Percentiles rank a stretch among this genome's conserved stretches.
These are phyloP conservation scores for Bovichtus diacanthus DNA, from an alignment of 2,797 vertebrate species.

Conservation along the genomic window DNA sequence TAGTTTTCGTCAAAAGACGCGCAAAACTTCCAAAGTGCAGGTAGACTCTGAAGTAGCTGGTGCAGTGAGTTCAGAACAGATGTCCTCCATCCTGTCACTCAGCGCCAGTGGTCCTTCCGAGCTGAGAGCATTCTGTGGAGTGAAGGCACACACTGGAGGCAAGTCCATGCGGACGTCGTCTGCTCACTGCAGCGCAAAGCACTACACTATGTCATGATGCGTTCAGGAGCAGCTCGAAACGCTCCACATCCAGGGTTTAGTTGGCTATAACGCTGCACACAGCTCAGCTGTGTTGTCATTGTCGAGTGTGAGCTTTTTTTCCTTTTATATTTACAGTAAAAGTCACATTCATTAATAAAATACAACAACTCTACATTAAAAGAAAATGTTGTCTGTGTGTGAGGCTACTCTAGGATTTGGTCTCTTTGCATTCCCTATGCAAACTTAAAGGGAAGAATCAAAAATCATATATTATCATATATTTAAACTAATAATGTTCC, in stretches of 20 bases:
- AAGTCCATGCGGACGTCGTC: conserved; percentile 26
- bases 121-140: conserved; percentile 4
- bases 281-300: not conserved
- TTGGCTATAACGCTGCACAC: not conserved
- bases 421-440: not conserved
- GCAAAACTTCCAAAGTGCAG: not conserved
- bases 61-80: not conserved
- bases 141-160: not conserved
- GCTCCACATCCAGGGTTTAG: no score
- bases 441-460: no score
- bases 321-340: not conserved
- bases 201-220: not conserved
- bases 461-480: no score
- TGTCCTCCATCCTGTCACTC: conserved; percentile 52
- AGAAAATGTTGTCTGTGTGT: not conserved
- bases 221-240: conserved; percentile 36
- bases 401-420: not conserved
- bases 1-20: conserved; percentile 18
- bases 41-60: not conserved
- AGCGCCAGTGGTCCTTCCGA: not conserved
- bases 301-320: not conserved
- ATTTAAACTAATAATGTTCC: no score
- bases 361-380: not conserved
- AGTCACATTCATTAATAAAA: not conserved
- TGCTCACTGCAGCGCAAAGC: not conserved